Evolutionary conservation across 2,888 invertebrate genomes (phyloP).

Genomic region (Acleris literana): DNA sequence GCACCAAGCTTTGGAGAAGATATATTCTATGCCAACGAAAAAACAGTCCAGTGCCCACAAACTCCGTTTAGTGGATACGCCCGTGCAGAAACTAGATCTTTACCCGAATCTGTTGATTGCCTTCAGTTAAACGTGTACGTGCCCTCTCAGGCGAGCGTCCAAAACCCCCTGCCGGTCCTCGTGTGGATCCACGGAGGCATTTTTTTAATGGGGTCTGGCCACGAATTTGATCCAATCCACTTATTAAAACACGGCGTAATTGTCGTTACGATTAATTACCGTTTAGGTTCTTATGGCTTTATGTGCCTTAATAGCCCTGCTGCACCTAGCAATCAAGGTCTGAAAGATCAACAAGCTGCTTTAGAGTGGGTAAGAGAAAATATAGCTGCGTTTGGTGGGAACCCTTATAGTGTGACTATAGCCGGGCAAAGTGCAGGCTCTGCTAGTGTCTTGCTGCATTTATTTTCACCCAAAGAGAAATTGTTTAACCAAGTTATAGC

Average conservation of each 20-base stretch:
- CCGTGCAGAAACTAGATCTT: neutral
- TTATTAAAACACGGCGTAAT: conserved; percentile 67
- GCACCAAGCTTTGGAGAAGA: conserved; percentile 58
- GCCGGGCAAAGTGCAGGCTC: conserved; percentile 74
- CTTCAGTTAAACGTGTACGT: conserved; percentile 85
- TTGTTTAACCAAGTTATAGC: conserved; percentile 68
- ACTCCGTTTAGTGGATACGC: conserved; percentile 5
- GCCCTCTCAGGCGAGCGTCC: conserved; percentile 61
- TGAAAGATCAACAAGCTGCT: conserved; percentile 72
- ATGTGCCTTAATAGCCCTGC: conserved; percentile 69
- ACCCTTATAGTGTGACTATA: conserved; percentile 71
- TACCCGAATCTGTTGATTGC: conserved; percentile 78
- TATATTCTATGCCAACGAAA: conserved; percentile 66
- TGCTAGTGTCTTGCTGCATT: conserved; percentile 63
- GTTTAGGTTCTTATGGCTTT: conserved; percentile 75
- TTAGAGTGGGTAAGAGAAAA: conserved; percentile 68
- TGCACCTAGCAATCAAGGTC: conserved; percentile 72
- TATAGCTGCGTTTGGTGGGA: conserved; percentile 72
- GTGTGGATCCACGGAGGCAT: conserved; percentile 75
- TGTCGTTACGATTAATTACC: conserved; percentile 72
- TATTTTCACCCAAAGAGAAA: conserved; percentile 69
- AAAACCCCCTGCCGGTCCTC: conserved; percentile 71
- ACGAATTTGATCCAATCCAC: conserved; percentile 58
- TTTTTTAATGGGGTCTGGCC: conserved; percentile 60
- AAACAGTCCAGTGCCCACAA: conserved; percentile 66